Conservation (phyloP, 2,888 invertebrate genomes). For the Dendrolimus pini region DNA sequence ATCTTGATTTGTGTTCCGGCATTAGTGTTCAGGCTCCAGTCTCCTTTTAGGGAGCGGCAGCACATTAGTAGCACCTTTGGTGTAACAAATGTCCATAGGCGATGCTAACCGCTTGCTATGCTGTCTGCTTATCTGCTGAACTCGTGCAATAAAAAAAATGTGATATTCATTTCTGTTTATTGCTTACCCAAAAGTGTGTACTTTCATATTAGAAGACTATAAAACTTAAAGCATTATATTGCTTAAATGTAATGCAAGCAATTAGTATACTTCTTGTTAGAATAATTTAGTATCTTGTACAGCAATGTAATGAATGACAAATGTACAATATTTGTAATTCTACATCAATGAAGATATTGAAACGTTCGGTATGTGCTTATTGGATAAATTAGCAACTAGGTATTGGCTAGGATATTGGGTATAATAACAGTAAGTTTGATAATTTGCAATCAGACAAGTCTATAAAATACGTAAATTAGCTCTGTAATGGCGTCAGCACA, state of each 20-base stretch:
- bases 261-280: neutral
- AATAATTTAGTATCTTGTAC: neutral
- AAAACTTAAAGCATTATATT: too few species aligned
- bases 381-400: constrained; percentile 17
- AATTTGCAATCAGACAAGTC: constrained; percentile 22
- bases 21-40: too few species aligned
- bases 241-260: neutral
- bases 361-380: constrained; percentile 10
- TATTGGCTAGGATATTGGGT: constrained; percentile 8
- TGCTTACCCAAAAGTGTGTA: too few species aligned
- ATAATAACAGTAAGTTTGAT: constrained; percentile 17
- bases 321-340: neutral
- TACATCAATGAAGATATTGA: constrained; percentile 11
- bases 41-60: too few species aligned
- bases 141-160: too few species aligned
- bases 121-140: too few species aligned
- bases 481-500: neutral
- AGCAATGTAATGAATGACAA: neutral
- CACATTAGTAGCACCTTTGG: too few species aligned
- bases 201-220: too few species aligned
- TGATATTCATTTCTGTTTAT: too few species aligned
- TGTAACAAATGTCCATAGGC: too few species aligned
- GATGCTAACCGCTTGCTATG: too few species aligned
- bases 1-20: too few species aligned
- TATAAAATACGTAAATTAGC: constrained; percentile 25